Conservation (phyloP, 2,113 vertebrate genomes). For the Leptosomus discolor region DNA sequence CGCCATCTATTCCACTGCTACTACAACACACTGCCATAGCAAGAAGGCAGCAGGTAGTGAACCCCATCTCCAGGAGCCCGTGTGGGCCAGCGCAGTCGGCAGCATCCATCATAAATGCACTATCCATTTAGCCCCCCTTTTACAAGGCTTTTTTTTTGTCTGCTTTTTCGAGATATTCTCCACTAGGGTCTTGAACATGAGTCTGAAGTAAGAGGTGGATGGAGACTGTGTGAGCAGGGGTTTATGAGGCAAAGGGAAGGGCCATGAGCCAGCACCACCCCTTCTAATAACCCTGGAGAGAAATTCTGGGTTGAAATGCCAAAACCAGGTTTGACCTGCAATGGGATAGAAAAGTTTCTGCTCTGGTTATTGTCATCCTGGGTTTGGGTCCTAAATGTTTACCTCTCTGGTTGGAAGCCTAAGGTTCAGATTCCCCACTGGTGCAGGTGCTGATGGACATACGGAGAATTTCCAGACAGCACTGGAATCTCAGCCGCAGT, state of each 20-base stretch:
- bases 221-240: neutral
- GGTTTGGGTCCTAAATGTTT: neutral
- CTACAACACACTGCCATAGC: rapidly evolving
- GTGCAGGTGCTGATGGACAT: neutral
- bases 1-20: neutral
- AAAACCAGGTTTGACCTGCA: neutral
- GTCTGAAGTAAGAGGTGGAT: neutral
- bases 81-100: too few relatives aligned
- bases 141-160: neutral
- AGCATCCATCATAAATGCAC: neutral
- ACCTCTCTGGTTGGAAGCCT: neutral
- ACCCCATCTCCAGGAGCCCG: neutral
- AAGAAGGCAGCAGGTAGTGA: neutral
- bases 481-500: neutral
- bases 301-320: neutral
- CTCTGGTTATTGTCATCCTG: neutral
- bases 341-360: neutral
- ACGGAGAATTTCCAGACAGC: neutral
- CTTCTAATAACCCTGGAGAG: neutral
- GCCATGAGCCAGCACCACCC: rapidly evolving
- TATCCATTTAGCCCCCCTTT: neutral
- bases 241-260: neutral
- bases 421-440: rapidly evolving
- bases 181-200: neutral
- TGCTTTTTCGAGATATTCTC: neutral